These are phyloP conservation scores for Hermaeophaga mercurialis DNA, from an alignment of 2,888 invertebrate species.

Conservation along the genomic window DNA sequence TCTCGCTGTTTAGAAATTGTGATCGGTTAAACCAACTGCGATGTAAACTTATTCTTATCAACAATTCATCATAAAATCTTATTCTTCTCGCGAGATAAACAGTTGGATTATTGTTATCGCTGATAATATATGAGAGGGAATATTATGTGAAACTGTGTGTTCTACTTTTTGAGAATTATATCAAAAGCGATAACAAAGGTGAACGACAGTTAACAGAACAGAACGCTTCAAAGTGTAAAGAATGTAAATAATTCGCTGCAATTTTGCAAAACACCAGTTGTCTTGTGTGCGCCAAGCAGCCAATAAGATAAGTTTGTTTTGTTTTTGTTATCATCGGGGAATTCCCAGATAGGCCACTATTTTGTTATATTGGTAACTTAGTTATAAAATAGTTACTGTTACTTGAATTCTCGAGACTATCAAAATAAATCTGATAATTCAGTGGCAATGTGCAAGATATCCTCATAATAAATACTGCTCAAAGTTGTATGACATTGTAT, in stretches of 20 bases:
- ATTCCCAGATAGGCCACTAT: no score
- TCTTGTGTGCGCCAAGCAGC: background rate
- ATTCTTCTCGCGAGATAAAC: constrained; percentile 21
- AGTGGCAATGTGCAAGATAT: no score
- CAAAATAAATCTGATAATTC: no score
- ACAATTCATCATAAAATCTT: constrained; percentile 19
- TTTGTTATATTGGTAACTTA: no score
- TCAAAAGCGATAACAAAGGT: constrained; percentile 38
- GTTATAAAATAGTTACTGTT: no score
- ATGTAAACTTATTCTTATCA: constrained; percentile 19
- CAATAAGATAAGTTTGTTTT: no score
- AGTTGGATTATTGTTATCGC: constrained; percentile 27
- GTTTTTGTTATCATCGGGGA: no score
- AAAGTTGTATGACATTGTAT: no score
- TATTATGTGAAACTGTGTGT: constrained; percentile 33
- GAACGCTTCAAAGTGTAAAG: constrained; percentile 6
- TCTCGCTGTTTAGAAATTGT: no score
- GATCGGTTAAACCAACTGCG: no score
- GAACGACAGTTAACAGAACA: constrained; percentile 35
- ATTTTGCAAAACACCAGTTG: constrained; percentile 6
- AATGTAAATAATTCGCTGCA: constrained; percentile 3
- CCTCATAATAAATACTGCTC: no score
- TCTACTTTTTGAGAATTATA: constrained; percentile 36
- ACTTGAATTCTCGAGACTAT: no score
- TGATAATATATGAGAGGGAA: constrained; percentile 31